Percentiles rank a stretch among this genome's conserved stretches.
phyloP scores from a whole-genome alignment of 2,113 vertebrate species.

The Ptyas mucosa region DNA sequence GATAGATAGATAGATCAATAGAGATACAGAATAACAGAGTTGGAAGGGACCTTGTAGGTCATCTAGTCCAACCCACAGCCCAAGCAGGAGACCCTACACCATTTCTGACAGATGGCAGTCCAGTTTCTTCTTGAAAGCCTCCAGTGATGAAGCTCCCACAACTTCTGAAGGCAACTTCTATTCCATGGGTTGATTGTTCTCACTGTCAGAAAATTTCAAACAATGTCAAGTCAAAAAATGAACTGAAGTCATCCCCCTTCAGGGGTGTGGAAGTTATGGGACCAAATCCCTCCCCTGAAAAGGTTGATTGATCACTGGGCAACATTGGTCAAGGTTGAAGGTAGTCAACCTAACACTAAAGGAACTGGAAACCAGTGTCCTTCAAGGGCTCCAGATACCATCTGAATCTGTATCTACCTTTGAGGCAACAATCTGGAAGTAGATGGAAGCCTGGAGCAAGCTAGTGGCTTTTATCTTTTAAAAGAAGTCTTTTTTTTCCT shows the following conservation, averaged over 20 bases:
- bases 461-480: background rate
- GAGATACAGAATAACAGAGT: too few relatives aligned
- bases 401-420: background rate
- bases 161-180: too few relatives aligned
- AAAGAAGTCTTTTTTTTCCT: fast-evolving
- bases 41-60: too few relatives aligned
- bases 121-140: too few relatives aligned
- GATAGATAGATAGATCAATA: too few relatives aligned
- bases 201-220: too few relatives aligned
- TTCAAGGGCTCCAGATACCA: background rate
- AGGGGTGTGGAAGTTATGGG: background rate
- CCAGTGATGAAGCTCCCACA: too few relatives aligned
- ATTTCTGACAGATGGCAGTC: too few relatives aligned
- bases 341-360: background rate
- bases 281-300: background rate
- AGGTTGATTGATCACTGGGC: background rate
- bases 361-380: background rate
- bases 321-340: background rate
- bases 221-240: background rate
- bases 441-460: background rate
- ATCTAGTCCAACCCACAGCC: too few relatives aligned
- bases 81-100: too few relatives aligned
- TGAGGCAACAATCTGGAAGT: background rate
- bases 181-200: too few relatives aligned
- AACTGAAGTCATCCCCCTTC: background rate